These are phyloP conservation scores for Danio jaintianensis DNA, from an alignment of 2,797 vertebrate genomes.

Conservation along the genomic window DNA sequence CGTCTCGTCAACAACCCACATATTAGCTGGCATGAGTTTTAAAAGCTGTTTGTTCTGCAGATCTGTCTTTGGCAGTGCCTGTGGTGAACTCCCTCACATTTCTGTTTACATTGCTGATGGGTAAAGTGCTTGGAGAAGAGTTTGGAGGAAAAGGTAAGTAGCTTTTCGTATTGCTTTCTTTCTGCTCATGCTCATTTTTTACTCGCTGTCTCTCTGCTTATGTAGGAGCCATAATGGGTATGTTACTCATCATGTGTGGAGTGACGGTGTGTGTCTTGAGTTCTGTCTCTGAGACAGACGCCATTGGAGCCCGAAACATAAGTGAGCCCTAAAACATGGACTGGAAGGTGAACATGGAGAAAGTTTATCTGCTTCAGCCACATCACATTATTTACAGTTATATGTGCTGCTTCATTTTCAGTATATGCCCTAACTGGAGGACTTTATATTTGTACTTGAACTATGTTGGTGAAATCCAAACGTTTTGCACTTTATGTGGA, in stretches of 20 bases:
- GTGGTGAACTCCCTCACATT: conserved; percentile 93
- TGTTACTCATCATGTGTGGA: conserved; percentile 85
- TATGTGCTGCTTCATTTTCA: conserved; percentile 9
- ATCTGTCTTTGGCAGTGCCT: conserved; percentile 91
- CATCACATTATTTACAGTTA: no score
- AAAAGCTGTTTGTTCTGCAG: conserved; percentile 72
- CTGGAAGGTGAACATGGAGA: neutral
- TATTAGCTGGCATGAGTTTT: neutral
- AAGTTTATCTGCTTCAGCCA: neutral
- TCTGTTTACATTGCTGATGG: conserved; percentile 87
- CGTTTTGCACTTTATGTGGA: conserved; percentile 30
- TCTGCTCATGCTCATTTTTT: neutral
- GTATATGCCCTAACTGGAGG: neutral
- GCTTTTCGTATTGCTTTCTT: neutral
- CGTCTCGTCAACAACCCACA: neutral
- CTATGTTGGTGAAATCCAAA: conserved; percentile 7
- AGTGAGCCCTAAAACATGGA: conserved; percentile 23
- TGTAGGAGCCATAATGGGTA: conserved; percentile 84
- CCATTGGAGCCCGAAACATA: conserved; percentile 1
- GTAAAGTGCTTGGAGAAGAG: conserved; percentile 90
- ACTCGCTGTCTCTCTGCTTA: conserved; percentile 20
- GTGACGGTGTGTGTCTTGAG: conserved; percentile 85
- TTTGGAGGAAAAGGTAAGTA: conserved; percentile 88
- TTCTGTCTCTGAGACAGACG: conserved; percentile 70
- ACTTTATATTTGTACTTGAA: neutral